These are phyloP conservation scores for Pollicipes pollicipes DNA, from an alignment of 1,140 invertebrate genomes.

Conservation along the genomic window DNA sequence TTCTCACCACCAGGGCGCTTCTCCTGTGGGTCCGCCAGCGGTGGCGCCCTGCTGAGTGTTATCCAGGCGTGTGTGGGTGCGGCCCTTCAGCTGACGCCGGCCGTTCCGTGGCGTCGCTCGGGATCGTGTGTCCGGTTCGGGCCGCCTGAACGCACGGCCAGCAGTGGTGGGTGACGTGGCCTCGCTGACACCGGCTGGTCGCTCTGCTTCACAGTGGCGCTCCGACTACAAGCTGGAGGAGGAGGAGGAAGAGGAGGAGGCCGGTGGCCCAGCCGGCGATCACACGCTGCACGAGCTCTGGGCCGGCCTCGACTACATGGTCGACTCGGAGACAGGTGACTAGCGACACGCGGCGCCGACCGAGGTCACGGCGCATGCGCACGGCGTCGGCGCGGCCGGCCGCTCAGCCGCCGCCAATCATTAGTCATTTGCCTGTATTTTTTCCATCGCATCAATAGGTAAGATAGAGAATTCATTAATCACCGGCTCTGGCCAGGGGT, in stretches of 20 bases:
- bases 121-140: no score
- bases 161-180: no score
- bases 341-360: not conserved
- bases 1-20: no score
- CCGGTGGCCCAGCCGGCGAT: not conserved
- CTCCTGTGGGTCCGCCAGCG: no score
- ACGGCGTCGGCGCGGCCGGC: not conserved
- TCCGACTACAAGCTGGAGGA: not conserved
- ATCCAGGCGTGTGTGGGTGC: no score
- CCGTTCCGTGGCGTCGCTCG: no score
- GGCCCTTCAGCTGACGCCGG: no score
- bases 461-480: slow-evolving; percentile 2
- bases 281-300: not conserved
- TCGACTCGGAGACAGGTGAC: not conserved
- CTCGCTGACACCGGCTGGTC: no score
- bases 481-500: not conserved
- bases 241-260: not conserved
- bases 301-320: not conserved
- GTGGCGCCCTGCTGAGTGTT: no score
- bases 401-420: not conserved
- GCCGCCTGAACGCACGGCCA: no score
- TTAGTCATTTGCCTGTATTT: slow-evolving; percentile 1
- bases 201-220: no score
- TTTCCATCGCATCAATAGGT: slow-evolving; percentile 1
- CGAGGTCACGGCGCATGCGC: slow-evolving; percentile 1